Base-by-base conservation (phyloP, 2,888 invertebrate species). In the Pseudococcus viburni region DNA sequence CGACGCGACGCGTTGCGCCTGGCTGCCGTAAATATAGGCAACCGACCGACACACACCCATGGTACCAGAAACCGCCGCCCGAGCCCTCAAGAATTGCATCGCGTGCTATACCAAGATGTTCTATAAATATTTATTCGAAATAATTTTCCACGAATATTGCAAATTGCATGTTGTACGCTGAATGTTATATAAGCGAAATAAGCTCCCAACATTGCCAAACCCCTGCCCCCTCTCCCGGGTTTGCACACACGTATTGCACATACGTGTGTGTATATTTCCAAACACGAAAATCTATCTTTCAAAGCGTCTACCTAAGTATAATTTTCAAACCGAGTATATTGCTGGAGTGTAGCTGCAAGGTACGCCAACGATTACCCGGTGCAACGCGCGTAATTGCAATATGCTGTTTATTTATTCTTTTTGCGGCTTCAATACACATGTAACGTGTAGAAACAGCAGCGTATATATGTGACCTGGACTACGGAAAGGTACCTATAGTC, bases 391-490 rank as follows among this genome's bases (percentile, higher is more conserved):
- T 83, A 83, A 83, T 83, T 83, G 80, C 80, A 83, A 83, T 83
- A 83, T 46, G 46, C 80, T 83, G 80, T 83, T 83, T 83, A 83
- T 83, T 83, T 83, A 83, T 83, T 83, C 80, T 83, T 83, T 83
- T 83, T 46, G 46, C 42, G 42, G 39, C 19, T 26, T 83, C 19
- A 17, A 83, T 46, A 46, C 33, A 83, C 80, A 19, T 64, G 64
- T 64, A 64, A 11, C n/a, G 39, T 80, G 64, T 64, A 17, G n/a
- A 64, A 11, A 26, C 26, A 26, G 42, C 12, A 68, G 8, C 12
- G 22, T 68, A 26, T 22, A 42, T 42, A n/a, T n/a, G n/a, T n/a
- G n/a, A n/a, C n/a, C n/a, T n/a, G n/a, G n/a, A n/a, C n/a, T n/a
- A n/a, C n/a, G n/a, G n/a, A n/a, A n/a, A n/a, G n/a, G n/a, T n/a